phyloP scores from a whole-genome alignment of 2,888 invertebrate genomes.

The Ormyrus rosae region DNA sequence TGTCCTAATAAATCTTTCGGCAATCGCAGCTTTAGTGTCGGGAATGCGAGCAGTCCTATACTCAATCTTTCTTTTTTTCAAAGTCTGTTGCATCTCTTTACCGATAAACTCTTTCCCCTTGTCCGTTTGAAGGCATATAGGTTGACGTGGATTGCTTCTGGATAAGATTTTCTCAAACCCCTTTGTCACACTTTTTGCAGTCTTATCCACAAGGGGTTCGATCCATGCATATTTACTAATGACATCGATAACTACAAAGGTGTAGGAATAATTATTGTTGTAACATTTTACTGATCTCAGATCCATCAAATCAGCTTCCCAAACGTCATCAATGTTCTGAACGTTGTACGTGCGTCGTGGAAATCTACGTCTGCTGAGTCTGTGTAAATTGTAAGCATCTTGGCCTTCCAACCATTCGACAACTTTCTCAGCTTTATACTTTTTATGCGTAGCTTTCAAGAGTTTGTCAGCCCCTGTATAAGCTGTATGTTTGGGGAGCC shows the following conservation, averaged over 20 bases:
- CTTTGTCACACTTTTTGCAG: no score
- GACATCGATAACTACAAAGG: no score
- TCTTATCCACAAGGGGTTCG: no score
- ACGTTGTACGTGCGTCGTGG: no score
- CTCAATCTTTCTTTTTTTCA: conserved; percentile 23
- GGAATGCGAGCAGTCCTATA: conserved; percentile 34
- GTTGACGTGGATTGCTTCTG: no score
- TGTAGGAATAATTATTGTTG: no score
- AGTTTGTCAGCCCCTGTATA: neutral
- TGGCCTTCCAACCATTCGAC: conserved; percentile 31
- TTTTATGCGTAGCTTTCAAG: neutral
- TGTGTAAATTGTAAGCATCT: conserved; percentile 53
- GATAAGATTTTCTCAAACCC: no score
- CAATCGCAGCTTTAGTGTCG: no score
- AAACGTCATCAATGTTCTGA: conserved; percentile 55
- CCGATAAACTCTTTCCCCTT: conserved; percentile 59
- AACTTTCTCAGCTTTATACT: neutral
- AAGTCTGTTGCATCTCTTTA: conserved; percentile 30
- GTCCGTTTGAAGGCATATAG: no score
- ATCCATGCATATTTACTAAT: no score
- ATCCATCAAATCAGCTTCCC: conserved; percentile 30
- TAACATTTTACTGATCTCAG: no score
- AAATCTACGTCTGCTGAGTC: conserved; percentile 38
- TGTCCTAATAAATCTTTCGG: no score
- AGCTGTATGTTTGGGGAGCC: neutral